A percentile compares a stretch with the other conserved stretches of the same genome.
phyloP scores from a whole-genome alignment of 1,140 invertebrate species.

The Drosophila takahashii region DNA sequence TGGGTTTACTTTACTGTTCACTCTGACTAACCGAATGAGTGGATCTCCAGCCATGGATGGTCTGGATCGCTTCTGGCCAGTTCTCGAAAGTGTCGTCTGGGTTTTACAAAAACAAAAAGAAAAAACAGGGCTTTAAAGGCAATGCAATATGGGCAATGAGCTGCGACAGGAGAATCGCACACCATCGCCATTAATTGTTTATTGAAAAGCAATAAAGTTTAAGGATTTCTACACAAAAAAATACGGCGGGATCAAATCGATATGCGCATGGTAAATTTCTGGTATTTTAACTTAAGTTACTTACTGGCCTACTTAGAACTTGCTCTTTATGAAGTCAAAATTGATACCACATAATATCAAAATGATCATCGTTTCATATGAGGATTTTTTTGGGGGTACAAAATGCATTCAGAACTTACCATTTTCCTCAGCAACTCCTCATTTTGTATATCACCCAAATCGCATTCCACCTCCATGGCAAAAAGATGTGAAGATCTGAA shows the following conservation, averaged over 20 bases:
- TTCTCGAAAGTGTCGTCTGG: slow-evolving; percentile 40
- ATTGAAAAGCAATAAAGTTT: not conserved
- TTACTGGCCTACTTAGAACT: too few species aligned
- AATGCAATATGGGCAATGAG: slow-evolving; percentile 18
- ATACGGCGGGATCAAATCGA: too few species aligned
- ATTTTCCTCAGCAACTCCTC: slow-evolving; percentile 90
- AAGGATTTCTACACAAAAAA: not conserved
- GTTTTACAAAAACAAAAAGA: not conserved
- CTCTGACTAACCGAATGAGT: slow-evolving; percentile 26
- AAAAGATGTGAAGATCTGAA: slow-evolving; percentile 27
- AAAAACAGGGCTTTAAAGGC: slow-evolving; percentile 35
- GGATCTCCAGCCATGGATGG: slow-evolving; percentile 24
- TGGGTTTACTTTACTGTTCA: not conserved
- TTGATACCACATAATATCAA: too few species aligned
- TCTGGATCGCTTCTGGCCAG: slow-evolving; percentile 19
- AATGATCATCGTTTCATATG: too few species aligned
- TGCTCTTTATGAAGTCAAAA: too few species aligned
- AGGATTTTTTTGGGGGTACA: too few species aligned
- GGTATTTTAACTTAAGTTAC: too few species aligned
- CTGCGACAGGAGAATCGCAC: slow-evolving; percentile 4
- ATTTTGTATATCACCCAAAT: slow-evolving; percentile 89
- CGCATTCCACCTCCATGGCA: slow-evolving; percentile 86
- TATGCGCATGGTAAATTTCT: too few species aligned
- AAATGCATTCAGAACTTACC: slow-evolving; percentile 85
- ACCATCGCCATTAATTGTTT: not conserved